phyloP scores from a whole-genome alignment of 2,797 vertebrate genomes.

The Sebastolobus alascanus region DNA sequence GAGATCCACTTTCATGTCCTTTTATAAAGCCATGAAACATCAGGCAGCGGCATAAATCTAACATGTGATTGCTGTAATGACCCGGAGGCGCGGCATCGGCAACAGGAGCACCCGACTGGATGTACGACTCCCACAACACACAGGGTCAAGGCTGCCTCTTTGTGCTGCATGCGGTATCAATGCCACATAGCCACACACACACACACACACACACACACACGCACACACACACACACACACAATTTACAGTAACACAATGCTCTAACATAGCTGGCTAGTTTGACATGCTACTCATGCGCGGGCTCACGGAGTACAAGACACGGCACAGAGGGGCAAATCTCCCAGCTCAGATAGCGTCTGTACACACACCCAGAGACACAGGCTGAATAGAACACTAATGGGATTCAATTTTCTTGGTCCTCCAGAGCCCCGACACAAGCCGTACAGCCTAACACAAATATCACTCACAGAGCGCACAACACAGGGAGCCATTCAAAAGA shows the following conservation, averaged over 20 bases:
- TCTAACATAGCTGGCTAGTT: constrained; percentile 21
- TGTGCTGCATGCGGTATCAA: neutral
- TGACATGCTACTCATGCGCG: constrained; percentile 55
- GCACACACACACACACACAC: constrained; percentile 4
- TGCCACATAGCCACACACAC: neutral
- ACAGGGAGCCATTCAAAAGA: constrained; percentile 65
- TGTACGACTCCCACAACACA: neutral
- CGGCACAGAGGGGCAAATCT: constrained; percentile 40
- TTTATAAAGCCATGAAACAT: constrained; percentile 78
- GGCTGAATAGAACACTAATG: constrained; percentile 64
- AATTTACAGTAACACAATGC: constrained; percentile 15
- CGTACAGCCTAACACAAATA: constrained; percentile 67
- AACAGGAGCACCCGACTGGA: constrained; percentile 29
- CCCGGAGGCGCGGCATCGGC: constrained; percentile 37
- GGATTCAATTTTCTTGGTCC: constrained; percentile 70
- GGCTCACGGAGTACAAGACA: constrained; percentile 28
- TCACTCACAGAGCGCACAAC: constrained; percentile 56
- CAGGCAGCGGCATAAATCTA: constrained; percentile 69
- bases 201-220: no score
- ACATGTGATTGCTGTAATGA: constrained; percentile 62
- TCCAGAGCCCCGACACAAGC: constrained; percentile 57
- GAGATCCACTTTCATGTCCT: constrained; percentile 73
- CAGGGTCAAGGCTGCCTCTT: constrained; percentile 44
- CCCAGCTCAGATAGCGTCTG: constrained; percentile 42
- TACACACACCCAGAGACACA: constrained; percentile 53